Conservation (phyloP, 1,140 invertebrate genomes). For the Centruroides sculpturatus region DNA sequence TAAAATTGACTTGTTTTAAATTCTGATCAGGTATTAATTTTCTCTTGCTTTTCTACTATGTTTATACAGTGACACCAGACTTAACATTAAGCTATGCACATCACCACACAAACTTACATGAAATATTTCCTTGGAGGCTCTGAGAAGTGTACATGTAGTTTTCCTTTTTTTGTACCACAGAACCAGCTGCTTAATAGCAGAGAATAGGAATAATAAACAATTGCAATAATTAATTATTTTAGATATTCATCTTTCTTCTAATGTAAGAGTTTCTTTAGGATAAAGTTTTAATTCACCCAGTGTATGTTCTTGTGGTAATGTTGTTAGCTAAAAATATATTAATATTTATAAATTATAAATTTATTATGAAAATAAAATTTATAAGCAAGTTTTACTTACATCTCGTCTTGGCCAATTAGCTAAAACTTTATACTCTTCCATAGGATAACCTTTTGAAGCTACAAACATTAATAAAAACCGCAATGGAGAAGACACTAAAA, state of each 20-base stretch:
- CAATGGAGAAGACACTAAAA: constrained; percentile 47
- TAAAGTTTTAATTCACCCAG: constrained; percentile 66
- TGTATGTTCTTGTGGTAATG: constrained; percentile 54
- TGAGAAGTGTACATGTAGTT: too few species aligned
- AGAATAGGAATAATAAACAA: too few species aligned
- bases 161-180: too few species aligned
- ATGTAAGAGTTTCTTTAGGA: constrained; percentile 80
- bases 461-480: constrained; percentile 67
- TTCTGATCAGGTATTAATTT: too few species aligned
- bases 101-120: too few species aligned
- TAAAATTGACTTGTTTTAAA: too few species aligned
- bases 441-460: constrained; percentile 67
- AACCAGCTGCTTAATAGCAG: too few species aligned
- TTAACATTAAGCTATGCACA: too few species aligned
- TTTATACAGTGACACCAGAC: too few species aligned
- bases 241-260: constrained; percentile 48
- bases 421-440: constrained; percentile 77
- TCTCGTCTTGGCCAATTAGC: constrained; percentile 83
- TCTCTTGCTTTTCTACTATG: too few species aligned
- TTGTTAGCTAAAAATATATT: constrained; percentile 48
- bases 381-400: constrained; percentile 42
- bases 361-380: background rate
- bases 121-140: too few species aligned
- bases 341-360: background rate
- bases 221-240: too few species aligned